These are phyloP conservation scores for Dufourea novaeangliae DNA, from an alignment of 1,140 invertebrate species.

Conservation along the genomic window DNA sequence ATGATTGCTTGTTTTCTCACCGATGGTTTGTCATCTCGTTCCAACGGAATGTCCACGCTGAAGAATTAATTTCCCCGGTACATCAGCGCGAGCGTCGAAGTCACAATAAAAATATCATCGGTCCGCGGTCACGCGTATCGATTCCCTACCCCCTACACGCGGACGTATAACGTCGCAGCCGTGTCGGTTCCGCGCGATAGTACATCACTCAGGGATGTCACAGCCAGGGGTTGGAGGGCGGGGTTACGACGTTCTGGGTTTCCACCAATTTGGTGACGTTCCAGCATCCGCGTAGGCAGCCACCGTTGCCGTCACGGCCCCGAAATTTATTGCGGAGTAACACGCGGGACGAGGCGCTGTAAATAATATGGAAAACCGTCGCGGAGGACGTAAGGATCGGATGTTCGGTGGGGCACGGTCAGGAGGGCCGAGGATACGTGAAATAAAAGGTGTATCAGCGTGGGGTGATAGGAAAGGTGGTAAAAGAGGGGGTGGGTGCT, in stretches of 20 bases:
- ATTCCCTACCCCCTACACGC: conserved; percentile 16
- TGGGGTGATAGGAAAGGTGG: neutral
- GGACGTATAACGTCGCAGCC: conserved; percentile 22
- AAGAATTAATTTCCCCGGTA: neutral
- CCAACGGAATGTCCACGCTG: no score
- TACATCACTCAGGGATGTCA: conserved; percentile 62
- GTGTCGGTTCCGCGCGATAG: conserved; percentile 40
- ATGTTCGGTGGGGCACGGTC: neutral
- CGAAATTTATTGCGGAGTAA: conserved; percentile 63
- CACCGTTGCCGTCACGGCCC: conserved; percentile 9
- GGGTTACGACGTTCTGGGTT: conserved; percentile 58
- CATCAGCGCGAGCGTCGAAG: no score
- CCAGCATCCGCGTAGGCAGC: conserved; percentile 10
- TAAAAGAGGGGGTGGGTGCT: neutral
- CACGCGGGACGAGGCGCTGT: conserved; percentile 59
- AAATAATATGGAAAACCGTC: conserved; percentile 72
- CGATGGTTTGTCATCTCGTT: no score
- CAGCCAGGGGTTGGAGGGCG: no score
- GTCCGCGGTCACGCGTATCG: conserved; percentile 10
- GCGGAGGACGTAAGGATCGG: neutral
- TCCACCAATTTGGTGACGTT: conserved; percentile 66
- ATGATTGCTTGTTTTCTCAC: no score
- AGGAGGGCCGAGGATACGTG: conserved; percentile 40
- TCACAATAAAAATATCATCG: conserved; percentile 9
- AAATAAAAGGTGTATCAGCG: conserved; percentile 48